Percentiles rank a stretch among this genome's conserved stretches.
These are phyloP conservation scores for Lathronympha strigana DNA, from an alignment of 2,888 invertebrate genomes.

Conservation along the genomic window DNA sequence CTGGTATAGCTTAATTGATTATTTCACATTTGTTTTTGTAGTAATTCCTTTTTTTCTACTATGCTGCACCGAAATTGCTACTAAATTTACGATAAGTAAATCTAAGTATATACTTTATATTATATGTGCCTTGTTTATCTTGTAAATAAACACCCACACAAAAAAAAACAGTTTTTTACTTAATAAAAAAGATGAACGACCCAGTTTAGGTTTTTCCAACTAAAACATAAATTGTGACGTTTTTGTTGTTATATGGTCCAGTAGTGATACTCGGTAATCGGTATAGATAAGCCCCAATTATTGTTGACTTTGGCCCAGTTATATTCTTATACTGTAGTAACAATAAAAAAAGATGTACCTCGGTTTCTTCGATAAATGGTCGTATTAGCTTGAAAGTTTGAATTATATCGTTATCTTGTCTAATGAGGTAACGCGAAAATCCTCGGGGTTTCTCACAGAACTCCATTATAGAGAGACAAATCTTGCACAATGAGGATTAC, in stretches of 20 bases:
- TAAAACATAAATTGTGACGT: too few species aligned
- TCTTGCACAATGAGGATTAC: too few species aligned
- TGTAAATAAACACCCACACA: not conserved
- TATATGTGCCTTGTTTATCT: not conserved
- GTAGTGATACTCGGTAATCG: not conserved
- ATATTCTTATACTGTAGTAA: not conserved
- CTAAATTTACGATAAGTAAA: too few species aligned
- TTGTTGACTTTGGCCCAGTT: not conserved
- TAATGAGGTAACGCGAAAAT: too few species aligned
- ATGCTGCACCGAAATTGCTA: too few species aligned
- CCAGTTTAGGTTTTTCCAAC: not conserved
- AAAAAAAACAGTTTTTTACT: not conserved
- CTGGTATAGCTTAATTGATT: too few species aligned
- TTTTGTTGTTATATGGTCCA: too few species aligned
- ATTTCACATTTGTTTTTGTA: too few species aligned
- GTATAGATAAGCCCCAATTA: not conserved
- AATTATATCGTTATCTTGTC: too few species aligned
- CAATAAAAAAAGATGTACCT: not conserved
- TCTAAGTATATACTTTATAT: not conserved
- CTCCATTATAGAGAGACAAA: too few species aligned
- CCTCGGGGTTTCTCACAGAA: too few species aligned
- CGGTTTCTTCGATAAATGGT: not conserved
- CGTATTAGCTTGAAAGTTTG: not conserved
- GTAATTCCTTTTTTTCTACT: too few species aligned
- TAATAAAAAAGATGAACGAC: not conserved